Evolutionary conservation across 2,888 invertebrate genomes (phyloP), one percentile per base, ranked within the genome.

Genomic region (Oscheius onirici): DNA sequence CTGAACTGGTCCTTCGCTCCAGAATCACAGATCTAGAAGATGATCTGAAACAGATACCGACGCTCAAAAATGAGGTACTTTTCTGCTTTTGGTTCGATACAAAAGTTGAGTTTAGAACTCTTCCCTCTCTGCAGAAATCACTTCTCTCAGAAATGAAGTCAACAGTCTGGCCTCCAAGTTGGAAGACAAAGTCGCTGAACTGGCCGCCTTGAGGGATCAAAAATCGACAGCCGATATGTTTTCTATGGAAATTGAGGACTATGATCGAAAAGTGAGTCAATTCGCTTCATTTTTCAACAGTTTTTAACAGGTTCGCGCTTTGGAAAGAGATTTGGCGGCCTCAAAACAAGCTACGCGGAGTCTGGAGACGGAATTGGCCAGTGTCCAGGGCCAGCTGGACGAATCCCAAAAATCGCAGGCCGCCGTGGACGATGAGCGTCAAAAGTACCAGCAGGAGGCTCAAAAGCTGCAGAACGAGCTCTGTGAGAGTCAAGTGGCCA

Each of bases 181-280:
- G 17, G 71, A 71, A 17, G 66, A 66, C 46, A 51, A 51, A 17
- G 40, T 28, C 17, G 66, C 65, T 8, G 71, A 71, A 34, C 2
- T 58, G 15, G 34, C 57, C 15, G 71, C 66, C 6, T 44, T 71
- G 20, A 34, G 51, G 24, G 74, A 74, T 13, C 58, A 61, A n/a
- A 57, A 65, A 22, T 52, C 67, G 11, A 69, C 63, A 1, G 71
- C 69, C 1, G 71, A 69, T 41, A 72, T 79, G 61, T 69, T 79
- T 17, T 72, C 74, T 3, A 55, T 81, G 52, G 81, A 81, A 68
- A 68, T 81, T 44, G 61, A 61, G 15, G 81, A 81, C 49, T 81
- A 82, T 51, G 82, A 78, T 40, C 74, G 46, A 43, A 71, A 71
- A 41, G 71, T 71, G 5, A 13, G 49, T 5, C 13, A 28, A 3